Conservation (phyloP, 2,888 invertebrate species). For the Synanthedon andrenaeformis region DNA sequence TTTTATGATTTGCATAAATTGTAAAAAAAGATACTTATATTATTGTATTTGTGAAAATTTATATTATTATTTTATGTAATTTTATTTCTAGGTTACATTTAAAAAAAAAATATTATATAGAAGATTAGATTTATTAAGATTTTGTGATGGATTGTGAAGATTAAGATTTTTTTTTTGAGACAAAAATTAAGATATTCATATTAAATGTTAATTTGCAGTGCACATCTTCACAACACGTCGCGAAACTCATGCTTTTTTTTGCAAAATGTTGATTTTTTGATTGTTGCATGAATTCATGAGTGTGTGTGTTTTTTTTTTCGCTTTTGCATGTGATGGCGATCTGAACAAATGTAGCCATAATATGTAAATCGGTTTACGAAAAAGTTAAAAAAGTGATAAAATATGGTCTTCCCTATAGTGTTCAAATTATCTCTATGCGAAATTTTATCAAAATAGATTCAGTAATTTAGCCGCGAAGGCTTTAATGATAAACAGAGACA, state of each 20-base stretch:
- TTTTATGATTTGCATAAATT: conserved; percentile 18
- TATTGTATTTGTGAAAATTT: conserved; percentile 10
- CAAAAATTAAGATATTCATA: not conserved
- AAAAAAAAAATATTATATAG: too few relatives aligned
- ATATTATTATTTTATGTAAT: conserved; percentile 4
- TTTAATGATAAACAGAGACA: too few relatives aligned
- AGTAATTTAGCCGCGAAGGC: too few relatives aligned
- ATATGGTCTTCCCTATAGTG: too few relatives aligned
- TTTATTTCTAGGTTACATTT: not conserved
- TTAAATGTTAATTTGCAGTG: conserved; percentile 15
- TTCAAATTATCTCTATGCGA: too few relatives aligned
- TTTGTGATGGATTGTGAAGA: conserved; percentile 27
- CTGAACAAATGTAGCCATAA: not conserved
- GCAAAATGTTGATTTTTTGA: not conserved
- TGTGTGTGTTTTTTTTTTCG: not conserved
- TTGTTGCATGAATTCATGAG: not conserved
- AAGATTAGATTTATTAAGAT: not conserved
- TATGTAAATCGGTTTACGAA: not conserved
- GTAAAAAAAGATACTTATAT: not conserved
- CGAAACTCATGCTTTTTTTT: conserved; percentile 1
- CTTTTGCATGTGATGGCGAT: not conserved
- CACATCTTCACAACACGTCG: conserved; percentile 23
- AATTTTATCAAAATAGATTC: too few relatives aligned
- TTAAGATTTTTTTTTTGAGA: not conserved
- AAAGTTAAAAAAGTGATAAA: not conserved